Percentiles rank a stretch among this genome's conserved stretches.
These are phyloP conservation scores for Dinocampus coccinellae DNA, from an alignment of 2,888 invertebrate genomes.

Conservation along the genomic window DNA sequence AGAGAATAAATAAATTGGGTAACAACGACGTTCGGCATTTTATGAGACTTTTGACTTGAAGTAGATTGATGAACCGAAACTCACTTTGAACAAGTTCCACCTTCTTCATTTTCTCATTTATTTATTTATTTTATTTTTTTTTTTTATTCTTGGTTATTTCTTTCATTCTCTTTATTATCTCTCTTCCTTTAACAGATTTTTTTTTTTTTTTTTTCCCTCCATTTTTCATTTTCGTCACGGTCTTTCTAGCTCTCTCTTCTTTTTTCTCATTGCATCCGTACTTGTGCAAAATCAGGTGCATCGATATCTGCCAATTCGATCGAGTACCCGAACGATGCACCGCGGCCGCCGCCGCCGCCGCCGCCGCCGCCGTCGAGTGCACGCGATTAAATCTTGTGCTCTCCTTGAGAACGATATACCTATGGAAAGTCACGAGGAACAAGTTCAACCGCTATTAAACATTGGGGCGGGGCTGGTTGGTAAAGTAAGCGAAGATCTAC, in stretches of 20 bases:
- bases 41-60: conserved; percentile 6
- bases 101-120: neutral
- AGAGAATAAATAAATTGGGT: neutral
- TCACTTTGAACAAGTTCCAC: neutral
- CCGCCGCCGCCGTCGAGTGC: conserved; percentile 34
- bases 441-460: conserved; percentile 45
- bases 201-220: conserved; percentile 9
- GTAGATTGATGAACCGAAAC: conserved; percentile 11
- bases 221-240: conserved; percentile 3
- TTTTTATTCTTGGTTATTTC: conserved; percentile 11
- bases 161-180: too few relatives aligned
- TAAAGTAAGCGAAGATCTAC: conserved; percentile 43
- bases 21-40: conserved; percentile 4
- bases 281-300: conserved; percentile 31
- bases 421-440: conserved; percentile 41
- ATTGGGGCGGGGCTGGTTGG: conserved; percentile 41
- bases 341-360: conserved; percentile 31
- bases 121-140: neutral
- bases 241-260: conserved; percentile 15
- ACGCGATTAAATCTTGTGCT: conserved; percentile 51
- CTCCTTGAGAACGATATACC: conserved; percentile 34
- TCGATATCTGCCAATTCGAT: conserved; percentile 38
- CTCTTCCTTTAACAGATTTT: too few relatives aligned
- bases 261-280: conserved; percentile 9
- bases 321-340: conserved; percentile 23